These are phyloP conservation scores for Spilarctia lutea DNA, from an alignment of 2,888 invertebrate genomes.

Conservation along the genomic window DNA sequence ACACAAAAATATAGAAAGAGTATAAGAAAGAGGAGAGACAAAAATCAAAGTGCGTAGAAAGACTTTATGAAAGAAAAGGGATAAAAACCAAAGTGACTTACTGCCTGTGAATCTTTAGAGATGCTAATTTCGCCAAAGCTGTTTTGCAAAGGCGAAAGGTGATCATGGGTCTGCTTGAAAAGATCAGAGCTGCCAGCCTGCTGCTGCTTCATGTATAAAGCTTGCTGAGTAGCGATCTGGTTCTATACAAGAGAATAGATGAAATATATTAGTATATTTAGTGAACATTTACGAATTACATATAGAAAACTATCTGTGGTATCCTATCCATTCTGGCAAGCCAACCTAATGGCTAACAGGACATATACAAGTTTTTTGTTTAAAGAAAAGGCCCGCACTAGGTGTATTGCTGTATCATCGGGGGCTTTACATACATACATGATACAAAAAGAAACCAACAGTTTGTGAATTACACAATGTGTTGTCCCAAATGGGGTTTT, in stretches of 20 bases:
- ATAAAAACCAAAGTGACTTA: slow-evolving; percentile 61
- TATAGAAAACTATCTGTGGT: neutral
- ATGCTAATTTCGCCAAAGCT: slow-evolving; percentile 93
- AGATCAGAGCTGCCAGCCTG: slow-evolving; percentile 87
- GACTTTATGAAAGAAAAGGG: neutral
- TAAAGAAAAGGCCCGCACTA: no score
- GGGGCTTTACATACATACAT: no score
- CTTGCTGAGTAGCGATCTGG: slow-evolving; percentile 97
- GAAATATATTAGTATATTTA: neutral
- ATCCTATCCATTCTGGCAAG: no score
- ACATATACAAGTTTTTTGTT: no score
- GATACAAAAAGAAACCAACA: no score
- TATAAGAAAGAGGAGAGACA: neutral
- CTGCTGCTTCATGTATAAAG: slow-evolving; percentile 95
- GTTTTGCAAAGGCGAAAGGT: slow-evolving; percentile 91
- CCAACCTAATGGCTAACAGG: no score
- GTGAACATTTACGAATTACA: neutral
- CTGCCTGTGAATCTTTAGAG: slow-evolving; percentile 90
- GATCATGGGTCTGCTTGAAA: slow-evolving; percentile 89
- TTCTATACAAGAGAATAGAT: slow-evolving; percentile 82
- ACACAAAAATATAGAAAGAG: neutral
- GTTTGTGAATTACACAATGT: no score
- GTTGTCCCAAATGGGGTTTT: no score
- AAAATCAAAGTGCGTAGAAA: neutral
- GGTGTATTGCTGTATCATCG: no score